Evolutionary conservation across 2,113 vertebrate genomes (phyloP).

Genomic region (Brienomyrus longianalis): DNA sequence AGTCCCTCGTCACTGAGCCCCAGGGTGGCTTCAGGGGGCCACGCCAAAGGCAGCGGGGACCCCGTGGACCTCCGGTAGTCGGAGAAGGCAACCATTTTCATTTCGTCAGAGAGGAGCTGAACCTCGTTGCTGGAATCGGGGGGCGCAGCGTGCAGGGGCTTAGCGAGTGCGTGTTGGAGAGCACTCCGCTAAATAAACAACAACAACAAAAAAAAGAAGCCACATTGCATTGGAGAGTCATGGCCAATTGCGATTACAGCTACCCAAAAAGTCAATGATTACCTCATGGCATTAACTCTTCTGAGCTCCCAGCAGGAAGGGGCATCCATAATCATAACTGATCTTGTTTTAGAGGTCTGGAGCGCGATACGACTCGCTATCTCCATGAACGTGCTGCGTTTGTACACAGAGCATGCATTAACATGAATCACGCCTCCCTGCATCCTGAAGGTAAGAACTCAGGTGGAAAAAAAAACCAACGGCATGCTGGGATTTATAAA

Average conservation of each 20-base stretch:
- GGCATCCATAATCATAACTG: conserved; percentile 35
- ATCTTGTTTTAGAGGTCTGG: conserved; percentile 26
- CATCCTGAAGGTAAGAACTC: conserved; percentile 26
- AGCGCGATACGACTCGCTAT: conserved; percentile 34
- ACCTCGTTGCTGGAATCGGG: conserved; percentile 35
- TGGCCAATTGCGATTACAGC: conserved; percentile 38
- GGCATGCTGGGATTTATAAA: neutral
- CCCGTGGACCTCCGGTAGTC: conserved; percentile 35
- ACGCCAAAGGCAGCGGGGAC: conserved; percentile 25
- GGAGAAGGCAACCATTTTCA: conserved; percentile 31
- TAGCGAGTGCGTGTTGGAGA: conserved; percentile 52
- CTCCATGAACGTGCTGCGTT: conserved; percentile 38
- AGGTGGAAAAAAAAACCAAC: neutral
- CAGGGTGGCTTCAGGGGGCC: neutral
- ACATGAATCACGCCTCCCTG: conserved; percentile 35
- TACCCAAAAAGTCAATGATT: conserved; percentile 34
- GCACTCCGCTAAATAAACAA: conserved; percentile 44
- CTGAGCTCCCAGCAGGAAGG: conserved; percentile 40
- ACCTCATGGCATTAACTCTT: conserved; percentile 30
- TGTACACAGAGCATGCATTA: neutral
- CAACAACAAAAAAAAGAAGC: conserved; percentile 31
- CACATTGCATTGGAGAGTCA: conserved; percentile 32
- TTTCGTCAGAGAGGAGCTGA: conserved; percentile 38
- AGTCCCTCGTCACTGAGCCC: conserved; percentile 30
- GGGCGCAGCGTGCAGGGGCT: conserved; percentile 27